phyloP scores from a whole-genome alignment of 1,140 invertebrate species.

The Caenorhabditis latens region DNA sequence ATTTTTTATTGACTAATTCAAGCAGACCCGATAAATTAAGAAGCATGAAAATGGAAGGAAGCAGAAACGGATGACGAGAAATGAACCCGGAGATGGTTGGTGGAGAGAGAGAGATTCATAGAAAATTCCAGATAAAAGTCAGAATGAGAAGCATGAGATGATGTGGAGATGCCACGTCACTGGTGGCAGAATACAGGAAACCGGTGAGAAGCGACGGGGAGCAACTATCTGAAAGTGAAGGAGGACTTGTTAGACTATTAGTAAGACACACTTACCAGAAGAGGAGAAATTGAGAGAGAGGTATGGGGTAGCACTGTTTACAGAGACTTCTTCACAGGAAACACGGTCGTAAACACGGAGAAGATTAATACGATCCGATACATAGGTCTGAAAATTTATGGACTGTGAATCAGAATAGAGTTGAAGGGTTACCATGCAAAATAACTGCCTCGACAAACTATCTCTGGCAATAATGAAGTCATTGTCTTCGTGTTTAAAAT shows the following conservation, averaged over 20 bases:
- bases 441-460: constrained; percentile 19
- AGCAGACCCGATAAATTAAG: too few relatives aligned
- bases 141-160: not conserved
- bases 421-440: constrained; percentile 6
- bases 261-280: not conserved
- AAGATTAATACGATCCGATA: constrained; percentile 28
- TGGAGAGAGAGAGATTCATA: constrained; percentile 9
- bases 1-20: too few relatives aligned
- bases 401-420: not conserved
- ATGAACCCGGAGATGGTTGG: not conserved
- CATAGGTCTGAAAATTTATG: not conserved
- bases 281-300: constrained; percentile 18
- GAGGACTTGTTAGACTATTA: not conserved
- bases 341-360: constrained; percentile 12
- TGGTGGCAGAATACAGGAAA: constrained; percentile 45
- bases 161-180: not conserved
- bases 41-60: too few relatives aligned
- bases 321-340: constrained; percentile 18
- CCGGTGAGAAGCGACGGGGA: constrained; percentile 43
- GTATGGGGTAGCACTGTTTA: constrained; percentile 4
- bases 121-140: not conserved
- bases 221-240: constrained; percentile 25
- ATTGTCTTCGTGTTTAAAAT: constrained; percentile 35
- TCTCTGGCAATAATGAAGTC: constrained; percentile 17
- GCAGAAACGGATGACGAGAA: too few relatives aligned